Percentiles rank a stretch among this genome's conserved stretches.
Conservation (phyloP, 2,797 vertebrate genomes). For the Mormyrops boulengeri region DNA sequence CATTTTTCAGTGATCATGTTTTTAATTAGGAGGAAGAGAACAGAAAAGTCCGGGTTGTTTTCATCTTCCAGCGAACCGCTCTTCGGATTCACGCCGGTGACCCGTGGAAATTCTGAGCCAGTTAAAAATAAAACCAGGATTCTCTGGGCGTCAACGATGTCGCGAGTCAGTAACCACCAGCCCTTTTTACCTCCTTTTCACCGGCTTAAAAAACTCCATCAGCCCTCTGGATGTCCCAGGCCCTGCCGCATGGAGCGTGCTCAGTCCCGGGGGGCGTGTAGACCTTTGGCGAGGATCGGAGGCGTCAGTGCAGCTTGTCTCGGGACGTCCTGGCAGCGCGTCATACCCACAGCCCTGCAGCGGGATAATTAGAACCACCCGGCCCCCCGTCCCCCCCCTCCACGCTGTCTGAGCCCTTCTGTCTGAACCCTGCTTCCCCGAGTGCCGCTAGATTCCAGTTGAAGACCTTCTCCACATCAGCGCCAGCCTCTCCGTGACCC, state of each 20-base stretch:
- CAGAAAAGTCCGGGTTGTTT: not conserved
- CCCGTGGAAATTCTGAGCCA: not conserved
- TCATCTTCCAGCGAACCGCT: not conserved
- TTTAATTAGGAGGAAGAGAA: not conserved
- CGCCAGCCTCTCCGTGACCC: not conserved
- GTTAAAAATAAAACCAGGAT: not conserved
- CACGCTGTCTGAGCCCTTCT: not conserved
- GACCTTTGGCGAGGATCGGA: constrained; percentile 63
- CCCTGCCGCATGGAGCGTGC: constrained; percentile 48
- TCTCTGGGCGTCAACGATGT: not conserved
- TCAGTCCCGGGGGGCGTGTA: constrained; percentile 62
- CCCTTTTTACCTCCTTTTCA: not conserved
- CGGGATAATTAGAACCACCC: constrained; percentile 64
- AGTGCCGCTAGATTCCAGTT: not conserved
- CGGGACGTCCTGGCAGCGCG: constrained; percentile 65
- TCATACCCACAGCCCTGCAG: constrained; percentile 62
- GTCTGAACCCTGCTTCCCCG: not conserved
- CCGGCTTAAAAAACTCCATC: not conserved
- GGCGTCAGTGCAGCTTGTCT: constrained; percentile 72
- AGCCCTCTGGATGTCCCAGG: not conserved
- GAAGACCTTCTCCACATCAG: not conserved
- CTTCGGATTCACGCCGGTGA: not conserved
- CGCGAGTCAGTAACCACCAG: not conserved
- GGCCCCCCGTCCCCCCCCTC: constrained; percentile 26
- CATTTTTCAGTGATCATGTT: not conserved